These are phyloP conservation scores for Phoeniculus purpureus DNA, from an alignment of 2,797 vertebrate species.

Conservation along the genomic window DNA sequence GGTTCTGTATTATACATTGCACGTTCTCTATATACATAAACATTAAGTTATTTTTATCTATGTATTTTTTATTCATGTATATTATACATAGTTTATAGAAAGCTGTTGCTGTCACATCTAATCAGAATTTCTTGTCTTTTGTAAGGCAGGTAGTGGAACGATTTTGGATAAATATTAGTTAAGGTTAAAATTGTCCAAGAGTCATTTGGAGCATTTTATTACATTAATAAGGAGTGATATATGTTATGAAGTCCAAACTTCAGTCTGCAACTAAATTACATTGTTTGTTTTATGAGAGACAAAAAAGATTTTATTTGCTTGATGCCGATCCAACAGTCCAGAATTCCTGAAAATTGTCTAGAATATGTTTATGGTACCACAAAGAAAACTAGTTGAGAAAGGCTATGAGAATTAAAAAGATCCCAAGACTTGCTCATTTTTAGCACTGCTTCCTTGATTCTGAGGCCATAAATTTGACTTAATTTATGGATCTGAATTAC, in stretches of 20 bases:
- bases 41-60: background rate
- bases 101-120: background rate
- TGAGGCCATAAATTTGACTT: background rate
- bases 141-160: background rate
- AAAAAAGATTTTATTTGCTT: background rate
- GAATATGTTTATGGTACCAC: background rate
- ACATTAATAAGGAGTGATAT: background rate
- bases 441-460: background rate
- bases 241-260: conserved; percentile 26
- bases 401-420: background rate
- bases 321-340: background rate
- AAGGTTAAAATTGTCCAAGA: background rate
- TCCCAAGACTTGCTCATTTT: background rate
- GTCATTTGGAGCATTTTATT: background rate
- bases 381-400: background rate
- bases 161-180: background rate
- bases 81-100: background rate
- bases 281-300: background rate
- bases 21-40: background rate
- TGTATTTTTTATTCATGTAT: background rate
- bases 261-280: background rate
- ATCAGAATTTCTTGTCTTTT: background rate
- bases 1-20: background rate
- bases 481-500: background rate
- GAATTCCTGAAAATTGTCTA: background rate